Evolutionary conservation across 2,113 vertebrate species (phyloP).

Genomic region (Erythrocercus mccallii): DNA sequence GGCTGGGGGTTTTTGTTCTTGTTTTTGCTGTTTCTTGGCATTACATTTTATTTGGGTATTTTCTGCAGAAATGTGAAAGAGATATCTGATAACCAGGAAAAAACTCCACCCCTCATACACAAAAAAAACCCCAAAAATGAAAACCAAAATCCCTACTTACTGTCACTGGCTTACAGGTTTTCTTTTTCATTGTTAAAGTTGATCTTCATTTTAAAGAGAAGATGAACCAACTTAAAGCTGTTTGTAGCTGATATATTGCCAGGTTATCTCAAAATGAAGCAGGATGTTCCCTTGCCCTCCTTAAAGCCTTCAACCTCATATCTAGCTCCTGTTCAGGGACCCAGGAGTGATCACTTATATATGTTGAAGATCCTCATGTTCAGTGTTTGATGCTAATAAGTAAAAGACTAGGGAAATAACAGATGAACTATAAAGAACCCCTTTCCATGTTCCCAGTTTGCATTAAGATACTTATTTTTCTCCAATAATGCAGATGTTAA

Average conservation of each 20-base stretch:
- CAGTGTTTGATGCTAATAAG: neutral
- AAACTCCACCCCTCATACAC: neutral
- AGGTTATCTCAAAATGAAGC: neutral
- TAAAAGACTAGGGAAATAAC: neutral
- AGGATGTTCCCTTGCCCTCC: neutral
- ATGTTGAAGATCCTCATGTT: neutral
- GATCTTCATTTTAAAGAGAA: neutral
- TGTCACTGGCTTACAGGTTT: neutral
- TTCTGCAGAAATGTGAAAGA: neutral
- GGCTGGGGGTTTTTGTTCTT: rapidly evolving
- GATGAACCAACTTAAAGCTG: neutral
- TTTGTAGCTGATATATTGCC: neutral
- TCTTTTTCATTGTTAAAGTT: neutral
- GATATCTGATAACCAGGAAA: neutral
- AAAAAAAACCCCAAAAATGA: neutral
- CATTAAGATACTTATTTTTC: neutral
- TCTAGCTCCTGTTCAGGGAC: neutral
- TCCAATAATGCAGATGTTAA: neutral
- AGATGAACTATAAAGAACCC: neutral
- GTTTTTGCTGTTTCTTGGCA: neutral
- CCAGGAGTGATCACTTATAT: neutral
- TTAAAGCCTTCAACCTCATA: rapidly evolving
- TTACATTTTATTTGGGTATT: neutral
- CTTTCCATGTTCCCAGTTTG: neutral
- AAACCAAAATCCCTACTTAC: rapidly evolving